Percentiles rank a stretch among this genome's conserved stretches.
Conservation (phyloP, 1,140 invertebrate genomes). For the Drosophila ananassae region DNA sequence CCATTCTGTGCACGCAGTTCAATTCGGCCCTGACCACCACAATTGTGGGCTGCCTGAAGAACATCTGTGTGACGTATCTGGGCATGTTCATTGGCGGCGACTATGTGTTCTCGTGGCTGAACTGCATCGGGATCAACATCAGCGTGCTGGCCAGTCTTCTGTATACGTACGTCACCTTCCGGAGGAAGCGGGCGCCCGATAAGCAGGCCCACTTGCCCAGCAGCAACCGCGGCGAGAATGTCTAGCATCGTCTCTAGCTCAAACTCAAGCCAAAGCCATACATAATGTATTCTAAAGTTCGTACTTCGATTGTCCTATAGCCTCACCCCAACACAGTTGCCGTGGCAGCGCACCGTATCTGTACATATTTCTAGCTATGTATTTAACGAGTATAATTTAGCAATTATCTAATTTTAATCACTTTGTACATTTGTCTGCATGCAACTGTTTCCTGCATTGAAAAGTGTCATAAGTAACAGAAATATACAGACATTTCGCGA, state of each 20-base stretch:
- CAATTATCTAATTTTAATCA: slow-evolving; percentile 55
- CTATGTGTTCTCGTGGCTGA: slow-evolving; percentile 96
- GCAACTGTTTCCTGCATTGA: slow-evolving; percentile 44
- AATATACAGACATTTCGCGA: slow-evolving; percentile 38
- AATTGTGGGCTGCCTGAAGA: slow-evolving; percentile 98
- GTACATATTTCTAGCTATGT: slow-evolving; percentile 47
- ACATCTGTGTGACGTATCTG: slow-evolving; percentile 95
- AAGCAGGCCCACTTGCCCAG: slow-evolving; percentile 84
- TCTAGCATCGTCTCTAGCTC: slow-evolving; percentile 79
- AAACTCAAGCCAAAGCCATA: slow-evolving; percentile 61
- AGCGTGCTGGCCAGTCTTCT: slow-evolving; percentile 93
- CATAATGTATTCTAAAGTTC: slow-evolving; percentile 27
- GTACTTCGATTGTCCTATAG: slow-evolving; percentile 24
- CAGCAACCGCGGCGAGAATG: slow-evolving; percentile 84
- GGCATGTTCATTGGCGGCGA: slow-evolving; percentile 99
- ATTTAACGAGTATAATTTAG: slow-evolving; percentile 42
- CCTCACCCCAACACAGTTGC: slow-evolving; percentile 2
- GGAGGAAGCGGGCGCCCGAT: slow-evolving; percentile 85
- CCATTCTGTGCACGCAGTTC: slow-evolving; percentile 96
- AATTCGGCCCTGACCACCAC: slow-evolving; percentile 99
- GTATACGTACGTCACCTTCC: slow-evolving; percentile 92
- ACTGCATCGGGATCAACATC: slow-evolving; percentile 97
- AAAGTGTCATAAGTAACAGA: slow-evolving; percentile 47
- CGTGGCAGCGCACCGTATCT: slow-evolving; percentile 20
- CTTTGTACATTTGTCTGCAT: slow-evolving; percentile 50